Base-by-base conservation (phyloP, 1,140 invertebrate genomes). In the Panagrolaimus sp. region DNA sequence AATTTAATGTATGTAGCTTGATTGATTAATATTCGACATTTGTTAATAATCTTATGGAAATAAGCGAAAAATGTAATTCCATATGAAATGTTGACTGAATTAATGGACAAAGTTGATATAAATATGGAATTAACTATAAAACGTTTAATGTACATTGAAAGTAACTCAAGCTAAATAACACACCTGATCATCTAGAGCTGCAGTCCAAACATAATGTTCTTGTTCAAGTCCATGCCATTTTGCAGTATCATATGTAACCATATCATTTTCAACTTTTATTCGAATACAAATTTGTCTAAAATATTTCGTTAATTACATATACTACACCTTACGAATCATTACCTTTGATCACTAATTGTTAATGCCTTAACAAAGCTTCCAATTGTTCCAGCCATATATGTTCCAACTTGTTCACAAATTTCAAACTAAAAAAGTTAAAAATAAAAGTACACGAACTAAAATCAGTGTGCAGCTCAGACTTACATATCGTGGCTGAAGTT, bases 41-140 rank as follows among this genome's bases (percentile, higher is more conserved):
- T 57, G 20, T 11, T 20, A 73, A 44, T 25, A 70, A 47, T 13
- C 70, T 45, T n/a, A 57, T 67, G 44, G 71, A 73, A 46, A 73
- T 42, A 43, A 73, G 66, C 9, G 38, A 31, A 42, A 70, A 61
- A 61, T 73, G 70, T n/a, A 73, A 43, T 67, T 73, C 71, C 9
- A 73, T 65, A 38, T 65, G 53, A 14, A 73, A 66, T 16, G 27
- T 51, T 45, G 51, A 73, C 31, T 72, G 71, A 42, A 72, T 38
- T 51, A 65, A 63, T 14, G 71, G 7, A 44, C 70, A 72, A 16
- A 71, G 63, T 31, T 27, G 27, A 51, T 73, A 73, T 4, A 73
- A 70, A 45, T 73, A 71, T 25, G 71, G 71, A 48, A 73, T 63
- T 47, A 73, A 53, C 71, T 73, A 23, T 5, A 63, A 48, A 42